A percentile compares a stretch with the other conserved stretches of the same genome.
These are phyloP conservation scores for Urocyon cinereoargenteus DNA, from an alignment of 2,797 vertebrate species.

Conservation along the genomic window DNA sequence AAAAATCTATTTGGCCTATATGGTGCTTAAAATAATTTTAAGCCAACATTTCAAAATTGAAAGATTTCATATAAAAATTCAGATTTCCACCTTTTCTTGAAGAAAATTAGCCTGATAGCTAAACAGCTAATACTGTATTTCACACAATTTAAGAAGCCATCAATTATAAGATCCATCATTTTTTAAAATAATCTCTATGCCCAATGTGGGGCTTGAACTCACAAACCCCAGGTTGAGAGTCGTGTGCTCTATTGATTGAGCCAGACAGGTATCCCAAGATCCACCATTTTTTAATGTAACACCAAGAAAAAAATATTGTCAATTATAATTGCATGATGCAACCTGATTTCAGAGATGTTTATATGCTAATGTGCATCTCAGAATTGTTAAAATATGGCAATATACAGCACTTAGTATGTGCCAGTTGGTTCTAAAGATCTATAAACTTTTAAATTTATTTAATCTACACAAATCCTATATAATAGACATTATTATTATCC, in stretches of 20 bases:
- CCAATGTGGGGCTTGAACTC: background rate
- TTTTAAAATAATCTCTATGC: background rate
- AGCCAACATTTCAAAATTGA: conserved; percentile 17
- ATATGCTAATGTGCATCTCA: background rate
- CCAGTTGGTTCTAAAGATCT: background rate
- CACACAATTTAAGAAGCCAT: conserved; percentile 14
- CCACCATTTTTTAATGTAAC: background rate
- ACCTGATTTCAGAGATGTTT: conserved; percentile 9
- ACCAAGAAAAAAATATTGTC: background rate
- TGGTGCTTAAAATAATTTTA: conserved; percentile 34
- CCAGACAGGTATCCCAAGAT: background rate
- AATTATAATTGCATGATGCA: conserved; percentile 4
- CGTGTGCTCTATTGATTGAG: background rate
- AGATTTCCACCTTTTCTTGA: conserved; percentile 20
- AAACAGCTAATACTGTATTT: background rate
- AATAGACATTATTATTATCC: background rate
- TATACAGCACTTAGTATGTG: background rate
- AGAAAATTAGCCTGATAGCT: background rate
- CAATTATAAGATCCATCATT: background rate
- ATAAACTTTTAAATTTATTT: conserved; percentile 25
- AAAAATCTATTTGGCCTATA: background rate
- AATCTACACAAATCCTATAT: background rate
- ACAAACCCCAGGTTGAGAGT: background rate
- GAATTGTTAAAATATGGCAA: background rate
- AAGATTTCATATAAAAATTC: background rate